Percentiles rank a stretch among this genome's conserved stretches.
Evolutionary conservation across 2,888 invertebrate genomes (phyloP).

Genomic region (Drosophila vallismaia): DNA sequence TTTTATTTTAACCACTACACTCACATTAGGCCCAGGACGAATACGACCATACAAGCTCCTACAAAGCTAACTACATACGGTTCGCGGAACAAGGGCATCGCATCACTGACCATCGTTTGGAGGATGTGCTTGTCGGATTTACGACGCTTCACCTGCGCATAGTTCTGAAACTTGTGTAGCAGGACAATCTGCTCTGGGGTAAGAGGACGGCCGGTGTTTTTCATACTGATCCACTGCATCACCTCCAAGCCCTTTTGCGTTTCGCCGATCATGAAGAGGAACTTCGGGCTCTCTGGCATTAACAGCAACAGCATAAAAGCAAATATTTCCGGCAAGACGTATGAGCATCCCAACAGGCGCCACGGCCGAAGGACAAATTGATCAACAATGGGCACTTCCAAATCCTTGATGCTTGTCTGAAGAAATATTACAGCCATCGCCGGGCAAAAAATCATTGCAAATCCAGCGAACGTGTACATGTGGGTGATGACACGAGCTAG

Average conservation of each 20-base stretch:
- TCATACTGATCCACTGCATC: slow-evolving; percentile 57
- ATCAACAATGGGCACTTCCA: slow-evolving; percentile 34
- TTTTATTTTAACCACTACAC: slow-evolving; percentile 13
- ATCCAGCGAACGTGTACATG: slow-evolving; percentile 66
- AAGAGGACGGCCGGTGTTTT: slow-evolving; percentile 48
- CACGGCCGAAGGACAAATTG: slow-evolving; percentile 53
- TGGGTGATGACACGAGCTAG: slow-evolving; percentile 52
- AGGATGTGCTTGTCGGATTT: slow-evolving; percentile 30
- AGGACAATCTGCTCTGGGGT: slow-evolving; percentile 41
- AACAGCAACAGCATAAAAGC: slow-evolving; percentile 52
- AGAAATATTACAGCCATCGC: slow-evolving; percentile 45
- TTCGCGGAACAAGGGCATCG: slow-evolving; percentile 59
- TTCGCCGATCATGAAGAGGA: slow-evolving; percentile 54
- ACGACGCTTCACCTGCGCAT: background rate
- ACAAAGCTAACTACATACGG: slow-evolving; percentile 52
- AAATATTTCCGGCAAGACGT: slow-evolving; percentile 56
- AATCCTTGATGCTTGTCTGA: slow-evolving; percentile 10
- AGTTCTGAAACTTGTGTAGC: slow-evolving; percentile 35
- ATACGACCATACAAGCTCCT: slow-evolving; percentile 62
- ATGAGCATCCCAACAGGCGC: slow-evolving; percentile 58
- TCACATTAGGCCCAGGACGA: slow-evolving; percentile 61
- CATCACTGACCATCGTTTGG: slow-evolving; percentile 50
- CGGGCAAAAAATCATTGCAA: slow-evolving; percentile 66
- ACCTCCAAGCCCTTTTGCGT: slow-evolving; percentile 31
- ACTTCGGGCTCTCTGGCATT: slow-evolving; percentile 71